Base-by-base conservation (phyloP, 2,888 invertebrate genomes). In the Hydrotaea diabolus region DNA sequence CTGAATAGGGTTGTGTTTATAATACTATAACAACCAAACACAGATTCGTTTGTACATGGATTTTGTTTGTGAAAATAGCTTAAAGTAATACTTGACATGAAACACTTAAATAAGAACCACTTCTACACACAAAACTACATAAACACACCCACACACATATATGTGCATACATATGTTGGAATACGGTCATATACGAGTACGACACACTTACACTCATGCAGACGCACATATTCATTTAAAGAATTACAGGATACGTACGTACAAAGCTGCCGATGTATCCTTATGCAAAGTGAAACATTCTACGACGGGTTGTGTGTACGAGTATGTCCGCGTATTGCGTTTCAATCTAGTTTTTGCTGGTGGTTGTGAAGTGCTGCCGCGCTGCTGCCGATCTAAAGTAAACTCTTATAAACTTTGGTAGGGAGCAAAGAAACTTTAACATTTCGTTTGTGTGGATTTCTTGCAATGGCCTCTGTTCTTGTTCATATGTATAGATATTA, bases 31-130 rank as follows among this genome's bases (percentile, higher is more conserved):
- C 43, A 23, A 46, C 43, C 69, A 69, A 43, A 69, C 69, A 46
- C 69, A 46, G 69, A 23, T 43, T 69, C 69, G 23, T 23, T 43
- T 69, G 23, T 39, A 23, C 43, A 69, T 55, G 39, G 69, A 69
- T 8, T 78, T 64, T 66, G 53, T 39, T 69, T 49, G 55, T 17
- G 57, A 69, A 31, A 77, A 77, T 71, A 77, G 55, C 77, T 77
- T 75, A 71, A 80, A 80, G 73, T 69, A 59, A 55, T 75, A 71
- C 77, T 80, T 80, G 83, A 83, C 80, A 80, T 83, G 62, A 71
- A 80, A 71, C 71, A 79, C 74, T 77, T 77, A 77, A 71, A 66
- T 66, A 19, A 43, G 66, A 69, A 55, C 55, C 26, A 71, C 77
- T 53, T 53, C 64, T 53, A 64, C 57, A n/a, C 21, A 66, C 62